Conservation (phyloP, 2,797 vertebrate genomes). For the Mus spretus region DNA sequence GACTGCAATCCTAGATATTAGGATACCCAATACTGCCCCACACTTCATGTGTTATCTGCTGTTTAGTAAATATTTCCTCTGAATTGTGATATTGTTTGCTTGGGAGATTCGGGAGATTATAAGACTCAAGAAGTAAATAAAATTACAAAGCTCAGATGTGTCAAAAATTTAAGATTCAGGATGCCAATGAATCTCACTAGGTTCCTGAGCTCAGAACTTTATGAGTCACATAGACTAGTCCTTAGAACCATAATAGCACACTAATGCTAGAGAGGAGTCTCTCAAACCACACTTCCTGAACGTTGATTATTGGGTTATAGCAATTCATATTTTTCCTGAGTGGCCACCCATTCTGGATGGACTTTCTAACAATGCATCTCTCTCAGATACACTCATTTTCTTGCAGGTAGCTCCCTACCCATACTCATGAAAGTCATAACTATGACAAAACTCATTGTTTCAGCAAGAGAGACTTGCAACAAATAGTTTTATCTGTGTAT, state of each 20-base stretch:
- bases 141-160: neutral
- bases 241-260: too few relatives aligned
- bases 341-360: neutral
- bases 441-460: too few relatives aligned
- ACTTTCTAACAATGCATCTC: too few relatives aligned
- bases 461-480: too few relatives aligned
- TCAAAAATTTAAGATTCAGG: neutral
- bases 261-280: neutral
- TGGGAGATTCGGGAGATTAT: neutral
- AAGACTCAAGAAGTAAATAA: neutral
- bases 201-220: neutral
- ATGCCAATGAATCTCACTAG: neutral
- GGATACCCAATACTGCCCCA: neutral
- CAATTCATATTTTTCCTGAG: neutral
- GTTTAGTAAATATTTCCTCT: neutral
- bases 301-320: neutral
- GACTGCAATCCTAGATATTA: neutral
- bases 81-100: neutral
- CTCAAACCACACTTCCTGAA: neutral
- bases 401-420: neutral
- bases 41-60: neutral
- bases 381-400: too few relatives aligned
- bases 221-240: too few relatives aligned
- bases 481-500: neutral
- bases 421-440: neutral